Base-by-base conservation (phyloP, 2,113 vertebrate species). In the Crotalus horridus region DNA sequence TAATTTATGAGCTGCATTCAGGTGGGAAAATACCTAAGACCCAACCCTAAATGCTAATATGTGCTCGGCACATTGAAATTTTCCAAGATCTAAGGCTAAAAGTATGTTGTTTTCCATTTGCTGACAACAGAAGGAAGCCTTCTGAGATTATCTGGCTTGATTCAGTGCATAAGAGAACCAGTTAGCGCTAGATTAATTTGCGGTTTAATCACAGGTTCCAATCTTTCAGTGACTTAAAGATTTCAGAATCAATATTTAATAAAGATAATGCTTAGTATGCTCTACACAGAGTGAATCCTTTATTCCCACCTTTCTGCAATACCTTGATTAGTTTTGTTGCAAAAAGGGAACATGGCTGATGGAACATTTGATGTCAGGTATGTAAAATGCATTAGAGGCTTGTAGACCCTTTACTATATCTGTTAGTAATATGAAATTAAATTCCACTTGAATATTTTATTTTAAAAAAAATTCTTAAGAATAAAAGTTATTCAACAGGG, bases 181-280 rank as follows among this genome's bases (percentile, higher is more conserved):
- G 95, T 97, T 97, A 95, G 90, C 93, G 96, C 93, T 93, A 96
- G 96, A 96, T 95, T 96, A 97, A 92, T 94, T 95, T 95, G 94
- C 97, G 97, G 97, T 97, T 97, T 97, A 97, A 97, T 98, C 97
- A 97, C 91, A 95, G 90, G 93, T 92, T 94, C 96, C 95, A 95
- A 96, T 96, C 96, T 97, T 96, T 94, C 95, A 94, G 96, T 93
- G 93, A 93, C 93, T 97, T 97, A 96, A 97, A 96, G 96, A 96
- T 97, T 97, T 97, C 86, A 96, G 97, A 98, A 98, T 98, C 97
- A 97, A 97, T 98, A 97, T 98, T 98, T 98, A 98, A 98, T 97
- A 98, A 98, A 96, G 96, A 96, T 97, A 97, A 97, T 97, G 95
- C 53, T 96, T 94, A 93, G 94, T 96, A 94, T 97, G 95, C 94